These are phyloP conservation scores for Pangasianodon gigas DNA, from an alignment of 2,113 vertebrate genomes.

Conservation along the genomic window DNA sequence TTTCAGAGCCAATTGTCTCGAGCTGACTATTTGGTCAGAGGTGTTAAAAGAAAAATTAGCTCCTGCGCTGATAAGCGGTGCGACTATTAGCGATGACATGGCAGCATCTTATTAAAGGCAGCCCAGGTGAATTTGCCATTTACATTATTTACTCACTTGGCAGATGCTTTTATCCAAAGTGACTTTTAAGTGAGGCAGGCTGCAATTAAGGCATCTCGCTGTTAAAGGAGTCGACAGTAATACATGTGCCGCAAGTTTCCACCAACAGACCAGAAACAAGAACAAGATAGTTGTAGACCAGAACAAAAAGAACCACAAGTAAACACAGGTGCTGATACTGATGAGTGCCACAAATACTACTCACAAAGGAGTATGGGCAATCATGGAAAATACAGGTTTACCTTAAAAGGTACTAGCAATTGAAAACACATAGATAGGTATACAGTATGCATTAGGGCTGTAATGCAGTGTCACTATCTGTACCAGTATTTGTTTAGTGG, in stretches of 20 bases:
- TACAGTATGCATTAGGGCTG: not conserved
- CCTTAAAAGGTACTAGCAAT: not conserved
- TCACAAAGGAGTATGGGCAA: not conserved
- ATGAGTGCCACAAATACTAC: not conserved
- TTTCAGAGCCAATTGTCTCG: constrained; percentile 39
- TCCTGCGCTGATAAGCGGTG: not conserved
- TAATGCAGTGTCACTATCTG: not conserved
- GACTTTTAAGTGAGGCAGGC: constrained; percentile 9
- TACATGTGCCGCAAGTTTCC: not conserved
- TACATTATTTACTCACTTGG: constrained; percentile 29
- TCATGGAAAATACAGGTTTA: not conserved
- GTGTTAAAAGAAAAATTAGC: constrained; percentile 14
- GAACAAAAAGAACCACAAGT: not conserved
- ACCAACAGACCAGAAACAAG: not conserved
- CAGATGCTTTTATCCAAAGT: constrained; percentile 15
- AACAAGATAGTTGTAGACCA: not conserved
- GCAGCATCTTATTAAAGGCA: constrained; percentile 19
- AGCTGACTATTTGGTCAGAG: constrained; percentile 6
- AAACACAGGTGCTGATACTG: not conserved
- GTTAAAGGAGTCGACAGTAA: not conserved
- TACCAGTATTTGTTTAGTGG: not conserved
- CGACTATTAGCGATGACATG: not conserved
- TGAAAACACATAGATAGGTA: not conserved
- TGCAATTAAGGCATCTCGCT: constrained; percentile 7
- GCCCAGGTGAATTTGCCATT: not conserved